Evolutionary conservation across 2,888 invertebrate genomes (phyloP).

Genomic region (Andrena marginata): DNA sequence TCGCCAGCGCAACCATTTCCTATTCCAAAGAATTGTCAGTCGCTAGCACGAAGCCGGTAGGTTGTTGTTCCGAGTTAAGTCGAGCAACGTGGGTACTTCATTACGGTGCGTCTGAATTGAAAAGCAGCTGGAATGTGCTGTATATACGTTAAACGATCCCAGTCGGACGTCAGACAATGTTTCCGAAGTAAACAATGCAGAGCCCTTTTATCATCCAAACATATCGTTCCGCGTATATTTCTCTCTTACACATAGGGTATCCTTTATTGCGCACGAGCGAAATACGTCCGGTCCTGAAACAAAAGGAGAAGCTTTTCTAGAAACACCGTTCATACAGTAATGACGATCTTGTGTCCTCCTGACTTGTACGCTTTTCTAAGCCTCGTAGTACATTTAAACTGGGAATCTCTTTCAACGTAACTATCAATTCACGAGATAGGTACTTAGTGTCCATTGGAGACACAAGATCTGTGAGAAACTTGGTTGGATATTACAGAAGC

Average conservation of each 20-base stretch:
- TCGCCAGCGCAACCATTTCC: conserved; percentile 37
- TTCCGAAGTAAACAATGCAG: conserved; percentile 72
- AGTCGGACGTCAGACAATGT: conserved; percentile 74
- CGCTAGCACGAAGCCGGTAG: conserved; percentile 51
- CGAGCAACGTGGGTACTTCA: conserved; percentile 58
- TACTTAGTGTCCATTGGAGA: conserved; percentile 17
- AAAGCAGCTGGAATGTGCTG: conserved; percentile 83
- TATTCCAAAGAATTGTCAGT: conserved; percentile 44
- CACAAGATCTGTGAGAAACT: conserved; percentile 23
- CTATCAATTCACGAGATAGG: background rate
- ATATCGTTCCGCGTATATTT: conserved; percentile 48
- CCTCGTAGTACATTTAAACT: background rate
- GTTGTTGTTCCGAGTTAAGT: conserved; percentile 47
- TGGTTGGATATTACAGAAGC: conserved; percentile 40
- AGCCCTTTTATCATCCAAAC: conserved; percentile 60
- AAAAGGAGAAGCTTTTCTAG: conserved; percentile 71
- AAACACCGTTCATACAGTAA: background rate
- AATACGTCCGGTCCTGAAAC: conserved; percentile 83
- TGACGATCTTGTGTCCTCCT: conserved; percentile 33
- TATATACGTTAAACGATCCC: conserved; percentile 72
- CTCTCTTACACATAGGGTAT: conserved; percentile 42
- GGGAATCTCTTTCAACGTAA: background rate
- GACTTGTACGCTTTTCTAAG: background rate
- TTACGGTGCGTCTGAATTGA: conserved; percentile 65
- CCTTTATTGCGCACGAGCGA: conserved; percentile 80